These are phyloP conservation scores for Pseudomugil gertrudae DNA, from an alignment of 2,797 vertebrate species.

Conservation along the genomic window DNA sequence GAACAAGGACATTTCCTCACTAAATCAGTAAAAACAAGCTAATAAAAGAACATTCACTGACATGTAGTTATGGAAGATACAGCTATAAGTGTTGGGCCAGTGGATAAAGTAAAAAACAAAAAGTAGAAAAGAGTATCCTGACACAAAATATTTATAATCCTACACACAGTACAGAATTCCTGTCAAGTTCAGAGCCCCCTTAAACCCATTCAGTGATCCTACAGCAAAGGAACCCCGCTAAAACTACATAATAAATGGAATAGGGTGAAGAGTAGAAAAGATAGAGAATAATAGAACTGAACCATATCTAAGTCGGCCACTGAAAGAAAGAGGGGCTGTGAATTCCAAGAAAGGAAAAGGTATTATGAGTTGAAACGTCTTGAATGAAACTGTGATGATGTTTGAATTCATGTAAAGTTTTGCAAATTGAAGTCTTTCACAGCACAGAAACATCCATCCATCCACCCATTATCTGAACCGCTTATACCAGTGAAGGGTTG, in stretches of 20 bases:
- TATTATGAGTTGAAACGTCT: slow-evolving; percentile 4
- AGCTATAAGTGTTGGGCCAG: background rate
- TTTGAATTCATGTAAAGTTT: background rate
- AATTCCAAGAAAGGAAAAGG: background rate
- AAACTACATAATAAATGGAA: slow-evolving; percentile 20
- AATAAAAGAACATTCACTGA: background rate
- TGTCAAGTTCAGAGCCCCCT: slow-evolving; percentile 19
- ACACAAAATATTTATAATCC: slow-evolving; percentile 40
- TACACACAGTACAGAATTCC: slow-evolving; percentile 6
- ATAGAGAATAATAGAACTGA: slow-evolving; percentile 1
- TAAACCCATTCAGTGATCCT: slow-evolving; percentile 12
- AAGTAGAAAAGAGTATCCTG: slow-evolving; percentile 8
- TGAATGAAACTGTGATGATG: background rate
- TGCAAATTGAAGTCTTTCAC: slow-evolving; percentile 1
- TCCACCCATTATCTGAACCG: no score
- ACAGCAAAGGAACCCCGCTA: slow-evolving; percentile 11
- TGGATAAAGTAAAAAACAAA: background rate
- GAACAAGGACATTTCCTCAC: background rate
- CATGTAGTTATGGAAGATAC: background rate
- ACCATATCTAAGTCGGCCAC: background rate
- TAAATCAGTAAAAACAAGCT: background rate
- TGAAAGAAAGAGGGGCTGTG: background rate
- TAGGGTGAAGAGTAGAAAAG: slow-evolving; percentile 6
- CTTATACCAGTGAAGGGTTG: no score
- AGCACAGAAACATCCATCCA: slow-evolving; percentile 11